Conservation (phyloP, 2,113 vertebrate genomes). For the Piaya cayana region DNA sequence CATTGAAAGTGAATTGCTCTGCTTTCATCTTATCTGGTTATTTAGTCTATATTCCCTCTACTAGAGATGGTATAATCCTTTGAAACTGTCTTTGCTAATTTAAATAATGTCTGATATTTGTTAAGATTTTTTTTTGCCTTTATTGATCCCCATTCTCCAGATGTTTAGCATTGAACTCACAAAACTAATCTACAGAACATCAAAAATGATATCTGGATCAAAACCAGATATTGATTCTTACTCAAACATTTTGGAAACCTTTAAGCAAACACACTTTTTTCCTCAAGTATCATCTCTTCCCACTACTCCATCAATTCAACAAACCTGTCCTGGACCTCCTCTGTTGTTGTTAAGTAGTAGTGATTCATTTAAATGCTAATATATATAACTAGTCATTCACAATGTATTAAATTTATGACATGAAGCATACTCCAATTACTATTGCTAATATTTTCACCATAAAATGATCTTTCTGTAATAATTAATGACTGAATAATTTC, state of each 20-base stretch:
- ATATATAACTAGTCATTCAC: neutral
- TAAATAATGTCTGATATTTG: neutral
- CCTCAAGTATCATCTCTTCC: neutral
- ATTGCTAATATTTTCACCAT: neutral
- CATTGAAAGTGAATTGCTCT: neutral
- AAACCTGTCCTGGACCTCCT: neutral
- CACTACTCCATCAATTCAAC: neutral
- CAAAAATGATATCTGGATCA: neutral
- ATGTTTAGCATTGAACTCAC: neutral
- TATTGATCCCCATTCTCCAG: neutral
- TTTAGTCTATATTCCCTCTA: neutral
- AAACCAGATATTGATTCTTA: neutral
- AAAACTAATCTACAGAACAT: neutral
- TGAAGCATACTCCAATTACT: neutral
- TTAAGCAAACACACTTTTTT: neutral
- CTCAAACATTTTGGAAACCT: neutral
- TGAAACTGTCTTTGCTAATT: neutral
- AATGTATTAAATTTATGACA: neutral
- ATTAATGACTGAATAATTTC: slow-evolving; percentile 25
- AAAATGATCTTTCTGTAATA: slow-evolving; percentile 3
- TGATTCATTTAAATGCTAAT: slow-evolving; percentile 25
- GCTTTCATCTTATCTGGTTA: neutral
- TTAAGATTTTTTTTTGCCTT: neutral
- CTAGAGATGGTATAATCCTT: neutral
- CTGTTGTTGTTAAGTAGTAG: neutral